Evolutionary conservation across 2,888 invertebrate species (phyloP).

Genomic region (Trisateles emortualis): DNA sequence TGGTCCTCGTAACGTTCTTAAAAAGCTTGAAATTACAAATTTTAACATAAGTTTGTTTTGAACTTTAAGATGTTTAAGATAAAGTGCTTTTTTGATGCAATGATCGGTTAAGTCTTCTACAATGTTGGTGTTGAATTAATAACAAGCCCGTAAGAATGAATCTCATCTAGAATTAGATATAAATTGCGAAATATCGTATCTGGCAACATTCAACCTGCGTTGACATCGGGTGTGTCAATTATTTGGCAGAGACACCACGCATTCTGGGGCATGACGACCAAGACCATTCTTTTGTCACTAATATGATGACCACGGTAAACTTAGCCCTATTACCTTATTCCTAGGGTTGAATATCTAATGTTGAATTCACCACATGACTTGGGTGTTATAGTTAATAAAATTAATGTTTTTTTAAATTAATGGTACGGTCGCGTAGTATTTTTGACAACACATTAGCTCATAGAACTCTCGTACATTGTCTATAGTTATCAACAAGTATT

Average conservation of each 20-base stretch:
- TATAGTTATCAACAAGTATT: conserved; percentile 11
- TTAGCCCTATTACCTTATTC: conserved; percentile 20
- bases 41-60: background rate
- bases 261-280: conserved; percentile 80
- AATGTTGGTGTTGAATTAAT: background rate
- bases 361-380: background rate
- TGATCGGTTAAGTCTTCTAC: background rate
- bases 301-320: conserved; percentile 40
- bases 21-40: conserved; percentile 6
- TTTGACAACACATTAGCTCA: conserved; percentile 12
- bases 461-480: conserved; percentile 23
- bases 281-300: conserved; percentile 66
- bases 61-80: background rate
- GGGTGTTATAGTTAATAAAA: conserved; percentile 17
- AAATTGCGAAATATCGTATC: conserved; percentile 78
- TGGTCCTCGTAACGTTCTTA: conserved; percentile 19
- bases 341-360: conserved; percentile 29
- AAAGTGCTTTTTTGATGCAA: background rate
- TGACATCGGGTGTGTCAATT: conserved; percentile 81
- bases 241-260: conserved; percentile 78
- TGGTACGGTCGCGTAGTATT: conserved; percentile 11
- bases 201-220: conserved; percentile 70
- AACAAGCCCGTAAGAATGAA: conserved; percentile 18
- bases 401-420: conserved; percentile 38
- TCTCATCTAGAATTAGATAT: conserved; percentile 66